phyloP scores from a whole-genome alignment of 1,140 invertebrate genomes.

The Ostrea denselamellosa region DNA sequence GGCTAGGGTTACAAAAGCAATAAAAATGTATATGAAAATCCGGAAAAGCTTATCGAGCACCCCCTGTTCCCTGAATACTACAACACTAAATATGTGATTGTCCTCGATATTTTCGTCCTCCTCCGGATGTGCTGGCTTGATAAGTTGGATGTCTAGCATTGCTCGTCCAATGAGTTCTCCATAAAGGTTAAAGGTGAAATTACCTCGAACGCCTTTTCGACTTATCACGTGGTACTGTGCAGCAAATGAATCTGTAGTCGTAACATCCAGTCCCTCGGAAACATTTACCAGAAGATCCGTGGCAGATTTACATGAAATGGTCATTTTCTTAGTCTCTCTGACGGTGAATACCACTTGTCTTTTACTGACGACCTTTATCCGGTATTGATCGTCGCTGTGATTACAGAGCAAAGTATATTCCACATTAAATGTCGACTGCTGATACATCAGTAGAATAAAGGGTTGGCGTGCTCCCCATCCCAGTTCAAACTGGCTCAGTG shows the following conservation, averaged over 20 bases:
- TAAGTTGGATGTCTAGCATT: constrained; percentile 28
- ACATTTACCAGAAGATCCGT: background rate
- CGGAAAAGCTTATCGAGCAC: constrained; percentile 73
- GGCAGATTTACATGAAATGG: background rate
- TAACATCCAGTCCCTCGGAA: background rate
- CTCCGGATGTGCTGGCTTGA: background rate
- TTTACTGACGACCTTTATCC: background rate
- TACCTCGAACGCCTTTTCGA: background rate
- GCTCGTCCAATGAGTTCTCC: constrained; percentile 45
- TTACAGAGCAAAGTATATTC: constrained; percentile 33
- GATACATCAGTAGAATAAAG: constrained; percentile 1
- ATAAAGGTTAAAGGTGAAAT: constrained; percentile 34
- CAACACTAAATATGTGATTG: constrained; percentile 51
- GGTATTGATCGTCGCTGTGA: background rate
- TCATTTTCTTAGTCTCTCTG: background rate
- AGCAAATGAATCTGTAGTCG: background rate
- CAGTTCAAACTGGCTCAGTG: background rate
- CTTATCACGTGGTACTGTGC: background rate
- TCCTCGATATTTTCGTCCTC: background rate
- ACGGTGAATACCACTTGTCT: constrained; percentile 5
- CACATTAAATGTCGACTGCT: background rate
- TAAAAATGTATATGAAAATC: constrained; percentile 67
- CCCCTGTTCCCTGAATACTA: constrained; percentile 59
- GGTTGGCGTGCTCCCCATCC: background rate
- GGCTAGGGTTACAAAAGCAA: constrained; percentile 73